These are phyloP conservation scores for Halocynthia roretzi DNA, from an alignment of 23 tunicate genomes.

Conservation along the genomic window DNA sequence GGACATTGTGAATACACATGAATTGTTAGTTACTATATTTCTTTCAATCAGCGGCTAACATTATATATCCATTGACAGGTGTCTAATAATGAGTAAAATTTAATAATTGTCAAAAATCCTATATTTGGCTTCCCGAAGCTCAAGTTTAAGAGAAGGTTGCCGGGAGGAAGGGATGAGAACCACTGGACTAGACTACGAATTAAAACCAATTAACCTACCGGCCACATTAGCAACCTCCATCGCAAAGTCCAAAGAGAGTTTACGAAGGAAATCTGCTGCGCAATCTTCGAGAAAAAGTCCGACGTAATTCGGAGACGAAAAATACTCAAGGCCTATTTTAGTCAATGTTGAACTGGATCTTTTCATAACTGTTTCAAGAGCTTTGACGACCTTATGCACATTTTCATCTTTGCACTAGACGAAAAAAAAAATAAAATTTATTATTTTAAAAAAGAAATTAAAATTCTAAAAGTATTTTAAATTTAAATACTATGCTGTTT, in stretches of 20 bases:
- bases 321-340: conserved; percentile 68
- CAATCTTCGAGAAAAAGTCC: conserved; percentile 75
- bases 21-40: too few species aligned
- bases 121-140: too few species aligned
- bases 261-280: conserved; percentile 61
- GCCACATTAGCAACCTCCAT: conserved; percentile 43
- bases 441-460: not conserved
- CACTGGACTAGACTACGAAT: too few species aligned
- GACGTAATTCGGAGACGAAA: conserved; percentile 70
- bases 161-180: too few species aligned
- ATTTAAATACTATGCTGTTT: too few species aligned
- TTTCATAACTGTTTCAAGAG: conserved; percentile 25
- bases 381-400: conserved; percentile 44
- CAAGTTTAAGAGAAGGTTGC: too few species aligned
- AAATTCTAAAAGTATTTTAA: too few species aligned
- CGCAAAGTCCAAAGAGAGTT: conserved; percentile 64
- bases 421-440: not conserved
- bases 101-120: too few species aligned
- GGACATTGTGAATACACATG: too few species aligned
- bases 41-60: too few species aligned
- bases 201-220: conserved; percentile 21
- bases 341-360: conserved; percentile 5
- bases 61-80: too few species aligned
- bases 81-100: too few species aligned
- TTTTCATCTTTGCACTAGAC: conserved; percentile 83